Percentiles rank a stretch among this genome's conserved stretches.
These are phyloP conservation scores for Aphaenogaster floridana DNA, from an alignment of 1,140 invertebrate genomes.

Conservation along the genomic window DNA sequence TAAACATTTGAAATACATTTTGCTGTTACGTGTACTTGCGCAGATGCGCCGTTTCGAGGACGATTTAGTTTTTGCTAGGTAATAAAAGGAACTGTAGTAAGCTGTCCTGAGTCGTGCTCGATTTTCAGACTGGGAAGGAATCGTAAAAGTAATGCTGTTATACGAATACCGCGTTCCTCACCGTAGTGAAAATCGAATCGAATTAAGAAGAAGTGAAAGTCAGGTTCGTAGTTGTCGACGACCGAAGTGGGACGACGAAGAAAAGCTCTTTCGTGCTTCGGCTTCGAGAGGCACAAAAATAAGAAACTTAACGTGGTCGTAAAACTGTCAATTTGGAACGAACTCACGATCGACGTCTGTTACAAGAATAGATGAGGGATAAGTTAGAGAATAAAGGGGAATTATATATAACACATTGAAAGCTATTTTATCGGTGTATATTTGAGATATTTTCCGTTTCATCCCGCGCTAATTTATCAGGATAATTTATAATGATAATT, in stretches of 20 bases:
- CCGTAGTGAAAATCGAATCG: constrained; percentile 42
- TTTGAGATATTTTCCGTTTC: constrained; percentile 1
- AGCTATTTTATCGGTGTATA: neutral
- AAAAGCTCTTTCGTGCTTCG: constrained; percentile 65
- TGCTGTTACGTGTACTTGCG: neutral
- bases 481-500: neutral
- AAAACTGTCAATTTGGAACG: constrained; percentile 70
- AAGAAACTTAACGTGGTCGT: constrained; percentile 65
- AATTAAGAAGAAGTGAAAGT: constrained; percentile 54
- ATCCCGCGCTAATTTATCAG: neutral
- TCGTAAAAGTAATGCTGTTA: constrained; percentile 50
- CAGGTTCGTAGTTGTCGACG: constrained; percentile 39
- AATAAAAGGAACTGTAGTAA: constrained; percentile 18
- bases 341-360: constrained; percentile 67
- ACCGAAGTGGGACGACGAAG: constrained; percentile 49
- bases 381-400: constrained; percentile 25
- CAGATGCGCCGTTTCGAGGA: neutral
- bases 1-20: constrained; percentile 5
- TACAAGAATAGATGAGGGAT: constrained; percentile 20
- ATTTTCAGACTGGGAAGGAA: constrained; percentile 21
- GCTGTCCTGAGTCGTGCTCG: neutral
- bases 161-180: constrained; percentile 29
- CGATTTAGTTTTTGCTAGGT: neutral
- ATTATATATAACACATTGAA: neutral
- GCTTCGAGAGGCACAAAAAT: constrained; percentile 59